Evolutionary conservation across 2,888 invertebrate species (phyloP).

Genomic region (Erebia palarica): DNA sequence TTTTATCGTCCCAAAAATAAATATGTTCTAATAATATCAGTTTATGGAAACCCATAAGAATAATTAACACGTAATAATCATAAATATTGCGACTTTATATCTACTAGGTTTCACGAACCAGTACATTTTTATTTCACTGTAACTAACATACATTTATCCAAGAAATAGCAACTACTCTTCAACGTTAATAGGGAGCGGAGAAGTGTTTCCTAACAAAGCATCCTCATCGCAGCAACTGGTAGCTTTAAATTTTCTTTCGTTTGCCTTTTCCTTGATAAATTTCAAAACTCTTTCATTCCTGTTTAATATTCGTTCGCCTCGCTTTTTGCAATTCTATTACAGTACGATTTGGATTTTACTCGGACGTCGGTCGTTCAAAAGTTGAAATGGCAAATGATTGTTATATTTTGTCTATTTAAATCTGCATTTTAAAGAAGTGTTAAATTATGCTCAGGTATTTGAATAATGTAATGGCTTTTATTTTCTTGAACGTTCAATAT

Average conservation of each 20-base stretch:
- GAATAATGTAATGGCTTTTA: not conserved
- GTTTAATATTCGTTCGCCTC: conserved; percentile 42
- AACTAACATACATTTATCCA: conserved; percentile 18
- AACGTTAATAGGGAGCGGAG: conserved; percentile 26
- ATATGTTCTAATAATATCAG: not conserved
- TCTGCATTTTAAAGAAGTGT: conserved; percentile 8
- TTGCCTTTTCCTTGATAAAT: conserved; percentile 34
- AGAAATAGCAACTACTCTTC: conserved; percentile 14
- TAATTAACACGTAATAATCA: no score
- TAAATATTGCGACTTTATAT: not conserved
- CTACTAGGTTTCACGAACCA: not conserved
- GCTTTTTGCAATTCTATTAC: conserved; percentile 33
- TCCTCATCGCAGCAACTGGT: conserved; percentile 30
- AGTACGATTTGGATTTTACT: conserved; percentile 26
- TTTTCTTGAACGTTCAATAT: not conserved
- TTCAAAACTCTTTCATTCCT: conserved; percentile 38
- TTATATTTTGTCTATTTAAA: conserved; percentile 10
- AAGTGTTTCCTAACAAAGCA: conserved; percentile 26
- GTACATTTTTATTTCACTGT: not conserved
- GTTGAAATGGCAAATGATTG: conserved; percentile 32
- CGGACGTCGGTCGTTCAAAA: conserved; percentile 21
- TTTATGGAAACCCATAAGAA: no score
- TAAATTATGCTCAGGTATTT: not conserved
- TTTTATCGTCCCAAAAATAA: not conserved
- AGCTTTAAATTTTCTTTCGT: conserved; percentile 36